These are phyloP conservation scores for Zoanthus gigantus DNA, from an alignment of 92 coral and sea anemone genomes.

Conservation along the genomic window DNA sequence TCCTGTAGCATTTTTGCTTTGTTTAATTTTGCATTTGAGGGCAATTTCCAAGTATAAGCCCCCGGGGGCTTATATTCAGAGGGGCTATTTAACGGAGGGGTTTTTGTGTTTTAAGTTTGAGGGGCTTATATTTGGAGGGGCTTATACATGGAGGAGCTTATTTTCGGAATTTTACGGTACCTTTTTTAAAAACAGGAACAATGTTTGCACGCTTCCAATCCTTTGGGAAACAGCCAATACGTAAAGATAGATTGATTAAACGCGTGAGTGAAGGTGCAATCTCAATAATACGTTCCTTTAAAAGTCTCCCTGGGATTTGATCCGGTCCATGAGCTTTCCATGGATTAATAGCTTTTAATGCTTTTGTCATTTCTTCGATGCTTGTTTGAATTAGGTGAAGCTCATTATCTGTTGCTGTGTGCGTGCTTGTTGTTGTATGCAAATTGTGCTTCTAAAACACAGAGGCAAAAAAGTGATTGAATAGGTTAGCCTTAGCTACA, in stretches of 20 bases:
- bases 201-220: slow-evolving; percentile 62
- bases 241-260: slow-evolving; percentile 28
- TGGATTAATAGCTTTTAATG: slow-evolving; percentile 1
- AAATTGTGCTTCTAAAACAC: slow-evolving; percentile 61
- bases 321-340: slow-evolving; percentile 35
- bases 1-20: too few relatives aligned
- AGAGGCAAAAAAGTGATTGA: slow-evolving; percentile 55
- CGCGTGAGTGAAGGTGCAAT: slow-evolving; percentile 51
- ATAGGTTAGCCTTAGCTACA: slow-evolving; percentile 55
- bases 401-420: slow-evolving; percentile 1
- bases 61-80: too few relatives aligned
- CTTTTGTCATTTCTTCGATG: slow-evolving; percentile 43
- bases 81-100: too few relatives aligned
- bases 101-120: too few relatives aligned
- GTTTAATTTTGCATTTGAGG: too few relatives aligned
- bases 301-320: slow-evolving; percentile 10
- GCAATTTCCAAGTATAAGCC: too few relatives aligned
- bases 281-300: slow-evolving; percentile 44
- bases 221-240: slow-evolving; percentile 55
- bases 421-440: slow-evolving; percentile 45
- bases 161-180: too few relatives aligned
- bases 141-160: too few relatives aligned
- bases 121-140: too few relatives aligned
- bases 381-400: slow-evolving; percentile 27
- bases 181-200: slow-evolving; percentile 50